These are phyloP conservation scores for Blastobasis lacticolella DNA, from an alignment of 2,888 invertebrate genomes.

Conservation along the genomic window DNA sequence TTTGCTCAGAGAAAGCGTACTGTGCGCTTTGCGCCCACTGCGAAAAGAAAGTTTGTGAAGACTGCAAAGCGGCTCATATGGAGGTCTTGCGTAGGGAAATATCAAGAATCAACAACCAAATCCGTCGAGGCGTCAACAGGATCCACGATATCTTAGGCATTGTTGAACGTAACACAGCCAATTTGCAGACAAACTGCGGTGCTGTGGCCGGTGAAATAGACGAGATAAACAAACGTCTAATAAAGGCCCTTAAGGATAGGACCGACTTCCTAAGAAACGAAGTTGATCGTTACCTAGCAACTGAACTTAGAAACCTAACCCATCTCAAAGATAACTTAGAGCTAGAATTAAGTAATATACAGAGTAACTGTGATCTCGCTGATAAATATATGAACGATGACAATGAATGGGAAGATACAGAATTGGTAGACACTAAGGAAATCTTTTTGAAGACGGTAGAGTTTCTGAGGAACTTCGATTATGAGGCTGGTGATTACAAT, in stretches of 20 bases:
- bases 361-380: constrained; percentile 96
- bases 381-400: constrained; percentile 95
- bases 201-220: constrained; percentile 95
- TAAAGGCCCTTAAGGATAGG: constrained; percentile 92
- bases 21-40: constrained; percentile 94
- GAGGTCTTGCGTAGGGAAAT: constrained; percentile 95
- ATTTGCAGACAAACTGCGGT: constrained; percentile 90
- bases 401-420: constrained; percentile 93
- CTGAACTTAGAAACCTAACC: constrained; percentile 89
- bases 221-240: constrained; percentile 89
- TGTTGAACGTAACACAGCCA: constrained; percentile 91
- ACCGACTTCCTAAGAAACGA: constrained; percentile 90
- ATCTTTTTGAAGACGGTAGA: constrained; percentile 97
- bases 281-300: constrained; percentile 92
- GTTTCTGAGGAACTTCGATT: constrained; percentile 94
- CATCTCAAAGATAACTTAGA: constrained; percentile 95
- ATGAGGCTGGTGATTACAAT: constrained; percentile 92
- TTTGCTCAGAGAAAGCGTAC: constrained; percentile 94
- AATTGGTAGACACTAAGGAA: constrained; percentile 95
- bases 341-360: constrained; percentile 94
- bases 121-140: constrained; percentile 90
- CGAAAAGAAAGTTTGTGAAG: constrained; percentile 96
- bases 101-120: constrained; percentile 89
- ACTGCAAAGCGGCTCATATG: constrained; percentile 97
- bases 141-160: constrained; percentile 88